A percentile compares a stretch with the other conserved stretches of the same genome.
These are phyloP conservation scores for Oreochromis mossambicus DNA, from an alignment of 2,797 vertebrate genomes.

Conservation along the genomic window DNA sequence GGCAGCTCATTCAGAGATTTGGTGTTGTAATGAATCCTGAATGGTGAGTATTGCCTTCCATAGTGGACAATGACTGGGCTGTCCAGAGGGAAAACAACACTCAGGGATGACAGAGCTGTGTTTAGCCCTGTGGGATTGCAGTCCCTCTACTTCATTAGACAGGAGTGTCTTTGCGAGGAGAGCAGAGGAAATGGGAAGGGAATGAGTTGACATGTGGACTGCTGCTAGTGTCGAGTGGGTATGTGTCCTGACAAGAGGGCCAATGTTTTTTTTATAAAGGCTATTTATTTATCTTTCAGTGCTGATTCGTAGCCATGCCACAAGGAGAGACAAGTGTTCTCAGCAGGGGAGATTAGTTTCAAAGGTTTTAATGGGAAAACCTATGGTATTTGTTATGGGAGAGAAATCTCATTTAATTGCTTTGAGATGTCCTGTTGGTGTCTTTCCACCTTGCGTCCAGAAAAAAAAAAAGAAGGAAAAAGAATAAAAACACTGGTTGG, in stretches of 20 bases:
- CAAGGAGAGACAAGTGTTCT: slow-evolving; percentile 67
- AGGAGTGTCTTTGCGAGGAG: slow-evolving; percentile 49
- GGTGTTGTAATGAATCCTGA: slow-evolving; percentile 68
- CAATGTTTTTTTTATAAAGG: slow-evolving; percentile 63
- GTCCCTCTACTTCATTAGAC: slow-evolving; percentile 69
- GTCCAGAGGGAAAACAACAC: slow-evolving; percentile 51
- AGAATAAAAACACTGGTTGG: neutral
- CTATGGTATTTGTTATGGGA: slow-evolving; percentile 39
- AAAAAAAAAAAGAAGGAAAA: neutral
- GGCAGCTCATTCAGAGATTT: slow-evolving; percentile 56
- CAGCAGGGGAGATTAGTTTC: slow-evolving; percentile 52
- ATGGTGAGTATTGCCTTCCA: slow-evolving; percentile 56
- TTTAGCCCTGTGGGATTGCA: slow-evolving; percentile 54
- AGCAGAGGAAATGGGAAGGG: slow-evolving; percentile 59
- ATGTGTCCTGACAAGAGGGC: slow-evolving; percentile 73
- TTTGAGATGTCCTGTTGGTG: slow-evolving; percentile 49
- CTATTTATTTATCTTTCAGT: slow-evolving; percentile 73
- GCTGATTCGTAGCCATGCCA: slow-evolving; percentile 66
- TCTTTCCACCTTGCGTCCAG: slow-evolving; percentile 5
- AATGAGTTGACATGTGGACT: slow-evolving; percentile 69
- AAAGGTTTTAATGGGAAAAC: slow-evolving; percentile 60
- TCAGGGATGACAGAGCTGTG: slow-evolving; percentile 46
- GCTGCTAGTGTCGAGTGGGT: slow-evolving; percentile 64
- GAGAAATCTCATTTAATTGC: slow-evolving; percentile 61
- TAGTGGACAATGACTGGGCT: slow-evolving; percentile 57